These are phyloP conservation scores for Ceyx cyanopectus DNA, from an alignment of 2,113 vertebrate species.

Conservation along the genomic window DNA sequence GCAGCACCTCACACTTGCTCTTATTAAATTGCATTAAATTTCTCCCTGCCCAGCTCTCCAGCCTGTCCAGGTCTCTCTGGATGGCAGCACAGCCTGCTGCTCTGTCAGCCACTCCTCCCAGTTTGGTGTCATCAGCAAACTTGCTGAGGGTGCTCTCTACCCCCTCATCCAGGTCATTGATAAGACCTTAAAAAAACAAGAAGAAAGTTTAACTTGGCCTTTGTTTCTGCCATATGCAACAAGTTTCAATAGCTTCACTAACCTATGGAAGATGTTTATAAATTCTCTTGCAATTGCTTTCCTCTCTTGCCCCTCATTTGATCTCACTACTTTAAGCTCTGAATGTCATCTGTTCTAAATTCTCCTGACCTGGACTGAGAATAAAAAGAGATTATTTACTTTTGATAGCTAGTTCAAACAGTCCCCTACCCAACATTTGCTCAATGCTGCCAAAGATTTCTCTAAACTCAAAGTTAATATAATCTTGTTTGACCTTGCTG, in stretches of 20 bases:
- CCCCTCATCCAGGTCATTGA: no score
- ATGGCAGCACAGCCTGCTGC: no score
- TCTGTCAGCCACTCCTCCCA: no score
- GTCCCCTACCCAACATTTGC: not conserved
- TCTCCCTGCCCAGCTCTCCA: no score
- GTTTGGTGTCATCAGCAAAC: no score
- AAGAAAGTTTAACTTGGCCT: not conserved
- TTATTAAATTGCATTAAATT: no score
- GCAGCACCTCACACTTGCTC: no score
- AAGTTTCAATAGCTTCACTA: conserved; percentile 10
- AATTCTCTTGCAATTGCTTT: not conserved
- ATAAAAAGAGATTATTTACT: not conserved
- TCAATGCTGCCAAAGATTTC: not conserved
- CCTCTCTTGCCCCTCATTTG: not conserved
- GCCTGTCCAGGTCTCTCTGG: no score
- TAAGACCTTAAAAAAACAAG: not conserved
- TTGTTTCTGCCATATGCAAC: not conserved
- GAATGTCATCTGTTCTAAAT: not conserved
- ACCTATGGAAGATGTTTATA: conserved; percentile 14
- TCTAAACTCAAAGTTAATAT: not conserved
- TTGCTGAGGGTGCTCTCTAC: no score
- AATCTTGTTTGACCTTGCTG: not conserved
- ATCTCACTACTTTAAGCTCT: not conserved
- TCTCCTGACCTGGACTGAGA: not conserved
- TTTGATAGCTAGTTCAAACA: not conserved